Evolutionary conservation across 2,113 vertebrate species (phyloP).

Genomic region (Rhizomys pruinosus): DNA sequence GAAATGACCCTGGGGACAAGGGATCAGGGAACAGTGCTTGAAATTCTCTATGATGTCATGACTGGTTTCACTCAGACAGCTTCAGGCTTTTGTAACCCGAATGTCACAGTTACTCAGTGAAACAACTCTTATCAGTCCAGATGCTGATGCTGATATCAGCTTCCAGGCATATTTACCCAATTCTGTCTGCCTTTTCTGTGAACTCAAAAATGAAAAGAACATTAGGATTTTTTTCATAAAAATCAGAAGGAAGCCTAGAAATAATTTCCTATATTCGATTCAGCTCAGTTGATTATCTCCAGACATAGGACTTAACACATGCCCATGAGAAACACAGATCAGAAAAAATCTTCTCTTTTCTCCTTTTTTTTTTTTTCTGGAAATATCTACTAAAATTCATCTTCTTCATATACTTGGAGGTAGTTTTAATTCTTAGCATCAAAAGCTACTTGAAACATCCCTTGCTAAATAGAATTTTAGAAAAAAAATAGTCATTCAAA

Average conservation of each 20-base stretch:
- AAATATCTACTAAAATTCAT: constrained; percentile 1
- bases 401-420: background rate
- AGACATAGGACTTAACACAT: too few relatives aligned
- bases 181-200: background rate
- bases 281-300: background rate
- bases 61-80: background rate
- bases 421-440: background rate
- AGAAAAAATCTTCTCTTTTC: background rate
- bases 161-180: background rate
- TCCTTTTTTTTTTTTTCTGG: background rate
- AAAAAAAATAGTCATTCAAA: background rate
- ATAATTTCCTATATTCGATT: too few relatives aligned
- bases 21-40: background rate
- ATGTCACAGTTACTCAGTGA: background rate
- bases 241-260: background rate
- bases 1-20: background rate
- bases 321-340: background rate
- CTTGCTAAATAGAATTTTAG: background rate
- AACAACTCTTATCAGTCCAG: constrained; percentile 19
- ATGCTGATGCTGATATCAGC: background rate
- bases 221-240: background rate
- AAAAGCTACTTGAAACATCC: background rate
- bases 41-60: background rate
- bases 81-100: background rate
- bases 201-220: constrained; percentile 39